Evolutionary conservation across 2,797 vertebrate species (phyloP).

Genomic region (Oceanodroma leucorhoa): DNA sequence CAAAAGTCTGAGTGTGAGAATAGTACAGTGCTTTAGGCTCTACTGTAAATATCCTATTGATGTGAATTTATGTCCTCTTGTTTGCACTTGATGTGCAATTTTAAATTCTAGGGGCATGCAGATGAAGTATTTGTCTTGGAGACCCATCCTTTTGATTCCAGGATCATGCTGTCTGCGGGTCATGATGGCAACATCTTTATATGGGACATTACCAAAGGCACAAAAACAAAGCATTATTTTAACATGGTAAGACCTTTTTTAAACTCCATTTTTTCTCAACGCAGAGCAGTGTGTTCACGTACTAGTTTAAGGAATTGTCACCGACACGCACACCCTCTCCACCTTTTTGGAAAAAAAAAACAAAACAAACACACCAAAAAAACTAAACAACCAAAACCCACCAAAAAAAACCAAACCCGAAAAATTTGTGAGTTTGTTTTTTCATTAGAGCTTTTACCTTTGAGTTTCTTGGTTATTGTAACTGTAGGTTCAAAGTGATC

Average conservation of each 20-base stretch:
- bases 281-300: background rate
- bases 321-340: accelerated
- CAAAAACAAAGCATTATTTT: conserved; percentile 91
- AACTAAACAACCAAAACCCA: background rate
- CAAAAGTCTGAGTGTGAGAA: background rate
- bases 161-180: conserved; percentile 95
- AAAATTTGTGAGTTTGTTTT: background rate
- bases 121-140: conserved; percentile 97
- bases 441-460: background rate
- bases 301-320: background rate
- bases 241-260: conserved; percentile 84
- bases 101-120: conserved; percentile 86
- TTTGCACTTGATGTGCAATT: background rate
- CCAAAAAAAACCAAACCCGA: background rate
- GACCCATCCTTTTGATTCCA: conserved; percentile 92
- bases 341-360: background rate
- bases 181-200: conserved; percentile 95
- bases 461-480: background rate
- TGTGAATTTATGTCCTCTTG: background rate
- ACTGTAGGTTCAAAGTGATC: background rate
- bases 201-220: conserved; percentile 91
- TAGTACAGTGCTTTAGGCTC: background rate
- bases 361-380: accelerated
- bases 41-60: background rate
- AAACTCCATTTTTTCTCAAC: background rate